Percentiles rank a stretch among this genome's conserved stretches.
Conservation (phyloP, 2,113 vertebrate genomes). For the human (Homo sapiens) region GRCh38 chr5:15208501-15209000, state of each 20-base stretch:
- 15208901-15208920: conserved; percentile 71
- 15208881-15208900: conserved; percentile 41
- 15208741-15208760: neutral
- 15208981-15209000: conserved; percentile 53
- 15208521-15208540: neutral
- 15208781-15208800: neutral
- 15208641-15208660: neutral
- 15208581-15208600: neutral
- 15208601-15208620: neutral
- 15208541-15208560: conserved; percentile 9
- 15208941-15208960: conserved; percentile 67
- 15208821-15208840: neutral
- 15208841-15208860: conserved; percentile 49
- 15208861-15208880: conserved; percentile 40
- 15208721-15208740: neutral
- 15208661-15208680: neutral
- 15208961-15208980: conserved; percentile 4
- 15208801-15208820: neutral
- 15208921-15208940: conserved; percentile 66
- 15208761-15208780: neutral
- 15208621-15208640: neutral
- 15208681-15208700: neutral
- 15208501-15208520: neutral
- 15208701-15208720: neutral
- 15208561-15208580: neutral